These are phyloP conservation scores for Rhincodon typus DNA, from an alignment of 2,797 vertebrate genomes.

Conservation along the genomic window DNA sequence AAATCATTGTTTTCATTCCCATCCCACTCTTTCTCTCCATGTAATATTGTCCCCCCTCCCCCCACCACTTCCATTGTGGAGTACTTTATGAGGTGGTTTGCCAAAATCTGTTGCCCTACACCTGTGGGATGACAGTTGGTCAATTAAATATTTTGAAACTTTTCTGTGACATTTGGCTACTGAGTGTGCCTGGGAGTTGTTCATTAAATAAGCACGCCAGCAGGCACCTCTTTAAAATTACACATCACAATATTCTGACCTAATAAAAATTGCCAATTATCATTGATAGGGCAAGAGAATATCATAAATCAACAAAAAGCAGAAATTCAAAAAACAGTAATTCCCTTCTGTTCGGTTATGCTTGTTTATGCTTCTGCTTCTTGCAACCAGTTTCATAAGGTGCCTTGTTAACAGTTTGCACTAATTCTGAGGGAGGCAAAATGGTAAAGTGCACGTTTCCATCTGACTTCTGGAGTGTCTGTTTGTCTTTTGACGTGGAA, in stretches of 20 bases:
- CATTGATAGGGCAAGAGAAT: neutral
- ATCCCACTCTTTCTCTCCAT: neutral
- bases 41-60: neutral
- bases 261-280: neutral
- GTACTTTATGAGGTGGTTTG: neutral
- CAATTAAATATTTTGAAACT: neutral
- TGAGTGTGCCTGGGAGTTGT: neutral
- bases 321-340: neutral
- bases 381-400: neutral
- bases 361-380: neutral
- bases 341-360: neutral
- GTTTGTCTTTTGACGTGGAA: neutral
- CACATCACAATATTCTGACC: neutral
- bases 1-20: neutral
- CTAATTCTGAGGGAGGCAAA: neutral
- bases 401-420: neutral
- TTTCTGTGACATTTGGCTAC: neutral
- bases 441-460: neutral
- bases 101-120: neutral
- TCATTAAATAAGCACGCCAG: neutral
- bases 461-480: neutral
- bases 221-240: neutral
- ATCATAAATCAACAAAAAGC: neutral
- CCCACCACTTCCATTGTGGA: neutral
- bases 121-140: neutral